A percentile compares a stretch with the other conserved stretches of the same genome.
These are phyloP conservation scores for Drosophila carrolli DNA, from an alignment of 1,140 invertebrate genomes.

Conservation along the genomic window DNA sequence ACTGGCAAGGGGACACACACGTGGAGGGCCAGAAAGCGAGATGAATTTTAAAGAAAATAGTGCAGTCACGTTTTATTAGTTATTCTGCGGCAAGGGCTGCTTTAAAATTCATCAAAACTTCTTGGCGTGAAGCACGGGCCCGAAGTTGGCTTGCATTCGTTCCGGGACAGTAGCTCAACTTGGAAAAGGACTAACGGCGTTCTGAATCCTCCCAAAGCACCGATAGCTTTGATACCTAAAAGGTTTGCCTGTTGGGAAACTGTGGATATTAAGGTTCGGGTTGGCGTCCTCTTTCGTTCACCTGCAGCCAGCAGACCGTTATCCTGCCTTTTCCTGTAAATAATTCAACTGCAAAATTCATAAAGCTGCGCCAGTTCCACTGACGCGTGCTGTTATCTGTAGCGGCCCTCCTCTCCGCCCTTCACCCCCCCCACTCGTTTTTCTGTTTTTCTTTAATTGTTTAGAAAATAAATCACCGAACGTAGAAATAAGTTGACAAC, in stretches of 20 bases:
- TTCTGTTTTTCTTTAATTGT: conserved; percentile 75
- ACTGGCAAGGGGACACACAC: conserved; percentile 34
- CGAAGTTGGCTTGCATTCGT: neutral
- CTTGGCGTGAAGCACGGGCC: neutral
- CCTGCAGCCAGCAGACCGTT: conserved; percentile 50
- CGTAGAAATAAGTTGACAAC: conserved; percentile 74
- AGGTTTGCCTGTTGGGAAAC: conserved; percentile 44
- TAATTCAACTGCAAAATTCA: conserved; percentile 78
- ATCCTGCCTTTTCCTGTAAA: conserved; percentile 66
- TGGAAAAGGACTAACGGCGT: conserved; percentile 19
- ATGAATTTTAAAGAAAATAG: conserved; percentile 59
- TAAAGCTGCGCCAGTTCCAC: conserved; percentile 43
- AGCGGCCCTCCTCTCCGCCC: neutral
- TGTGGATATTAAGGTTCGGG: conserved; percentile 16
- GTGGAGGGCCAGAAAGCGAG: conserved; percentile 32
- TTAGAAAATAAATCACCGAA: conserved; percentile 77
- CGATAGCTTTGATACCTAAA: too few relatives aligned
- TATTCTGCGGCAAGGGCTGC: conserved; percentile 15
- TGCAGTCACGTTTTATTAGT: conserved; percentile 58
- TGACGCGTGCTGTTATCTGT: conserved; percentile 14
- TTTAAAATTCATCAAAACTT: conserved; percentile 5
- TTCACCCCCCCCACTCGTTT: neutral
- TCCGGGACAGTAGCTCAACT: neutral
- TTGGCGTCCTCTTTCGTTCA: conserved; percentile 16
- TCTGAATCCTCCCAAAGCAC: neutral